Evolutionary conservation across 2,113 vertebrate genomes (phyloP), one percentile per base, ranked within the genome.

Genomic region (Dipodomys spectabilis): DNA sequence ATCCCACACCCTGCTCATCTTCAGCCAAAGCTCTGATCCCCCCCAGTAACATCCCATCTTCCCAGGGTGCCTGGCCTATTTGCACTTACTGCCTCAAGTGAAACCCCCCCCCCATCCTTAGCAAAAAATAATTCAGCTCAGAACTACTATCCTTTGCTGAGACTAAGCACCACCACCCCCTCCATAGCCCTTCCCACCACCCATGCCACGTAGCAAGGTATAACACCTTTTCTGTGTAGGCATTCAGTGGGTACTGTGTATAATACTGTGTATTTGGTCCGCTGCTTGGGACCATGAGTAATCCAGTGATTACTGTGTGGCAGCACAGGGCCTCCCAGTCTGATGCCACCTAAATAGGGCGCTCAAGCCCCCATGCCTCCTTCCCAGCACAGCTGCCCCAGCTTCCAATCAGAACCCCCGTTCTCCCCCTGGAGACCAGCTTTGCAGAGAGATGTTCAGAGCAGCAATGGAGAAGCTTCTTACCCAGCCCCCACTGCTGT

Each of bases 401-500:
- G 64, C 72, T 82, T 83, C 94, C 81, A 79, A 12, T 75, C 80
- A 97, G 97, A 98, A 97, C 97, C 94, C 96, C 98, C 97, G 1
- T 96, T 93, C 97, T 96, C 97, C 96, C 96, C 96, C 96, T 60
- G 35, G 85, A 94, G 92, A 80, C 71, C 89, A 94, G 23, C 82
- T 92, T 94, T 93, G 85, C 71, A 1, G 89, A 94, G 74, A 92
- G 79, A 79, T 85, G 69, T 53, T 22, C 79, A 90, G 81, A 94
- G 85, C 71, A 86, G 90, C 95, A 92, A 92, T 6, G 15, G 62
- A 93, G 90, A 96, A 96, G 85, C 90, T 92, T 82, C 97, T 98
- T 96, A 98, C 98, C 98, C 98, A 98, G 96, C 98, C 98, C 77
- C 98, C 98, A 27, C 97, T 98, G 97, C 96, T 97, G 89, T 97